Base-by-base conservation (phyloP, 2,797 vertebrate species). In the Poecilia velifera region DNA sequence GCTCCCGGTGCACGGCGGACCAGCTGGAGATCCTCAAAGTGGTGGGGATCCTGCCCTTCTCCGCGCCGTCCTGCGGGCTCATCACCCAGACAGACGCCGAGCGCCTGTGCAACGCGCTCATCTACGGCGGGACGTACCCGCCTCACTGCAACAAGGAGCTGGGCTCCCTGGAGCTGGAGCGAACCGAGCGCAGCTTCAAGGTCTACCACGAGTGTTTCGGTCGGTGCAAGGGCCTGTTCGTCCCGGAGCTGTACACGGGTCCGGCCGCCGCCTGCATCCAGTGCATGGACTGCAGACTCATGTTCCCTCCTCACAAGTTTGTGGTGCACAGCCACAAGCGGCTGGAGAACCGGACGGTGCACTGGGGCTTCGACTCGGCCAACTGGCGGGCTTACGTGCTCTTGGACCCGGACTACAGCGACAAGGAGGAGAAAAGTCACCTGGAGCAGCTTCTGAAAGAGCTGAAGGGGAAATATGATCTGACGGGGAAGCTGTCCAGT, bases 321-420 rank as follows among this genome's bases (percentile, higher is more conserved):
- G 98, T 99, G 92, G 98, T 99, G 93, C 98, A 99, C 93, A 98
- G 98, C 0, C 98, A 99, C 92, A 97, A 98, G 78, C 96, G 97
- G 76, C 97, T 97, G 0, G 98, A 99, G 94, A 99, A 99, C 95
- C 96, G 98, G 94, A 99, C 98, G 81, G 98, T 98, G 87, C 98
- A 99, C 93, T 99, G 98, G 98, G 98, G 98, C 0, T 99, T 99
- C 92, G 98, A 99, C 80, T 99, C 98, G 0, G 96, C 98, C 88
- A 98, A 98, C 94, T 99, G 98, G 98, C 96, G 97, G 86, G 97
- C 97, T 91, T 99, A 99, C 87, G 94, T 99, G 90, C 98, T 99
- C 41, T 93, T 99, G 82, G 98, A 97, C 94, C 97, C 96, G 92
- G 98, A 98, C 94, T 98, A 98, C 94, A 86, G 95, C n/a, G 97